These are phyloP conservation scores for Leptinotarsa tumamoca DNA, from an alignment of 2,888 invertebrate genomes.

Conservation along the genomic window DNA sequence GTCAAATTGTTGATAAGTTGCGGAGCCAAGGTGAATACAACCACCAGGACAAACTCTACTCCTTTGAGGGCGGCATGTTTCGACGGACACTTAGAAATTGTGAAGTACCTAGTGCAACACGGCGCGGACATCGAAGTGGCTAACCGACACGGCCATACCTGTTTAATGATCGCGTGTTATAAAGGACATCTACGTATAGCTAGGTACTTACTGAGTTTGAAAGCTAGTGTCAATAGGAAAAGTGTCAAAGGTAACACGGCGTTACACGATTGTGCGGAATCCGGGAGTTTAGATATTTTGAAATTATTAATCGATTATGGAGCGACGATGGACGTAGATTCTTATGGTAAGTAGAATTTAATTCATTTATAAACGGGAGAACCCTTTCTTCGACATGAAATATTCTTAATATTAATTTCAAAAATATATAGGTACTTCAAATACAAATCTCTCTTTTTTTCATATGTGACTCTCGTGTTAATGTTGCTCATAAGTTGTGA, in stretches of 20 bases:
- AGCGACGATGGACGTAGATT: slow-evolving; percentile 93
- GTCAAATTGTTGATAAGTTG: slow-evolving; percentile 86
- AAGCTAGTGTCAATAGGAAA: slow-evolving; percentile 93
- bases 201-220: slow-evolving; percentile 85
- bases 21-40: slow-evolving; percentile 93
- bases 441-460: too few species aligned
- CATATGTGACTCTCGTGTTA: too few species aligned
- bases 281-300: slow-evolving; percentile 92
- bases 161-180: slow-evolving; percentile 98
- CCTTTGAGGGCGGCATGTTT: slow-evolving; percentile 96
- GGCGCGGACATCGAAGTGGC: slow-evolving; percentile 89
- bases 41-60: slow-evolving; percentile 94
- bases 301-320: slow-evolving; percentile 88
- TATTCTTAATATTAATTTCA: too few species aligned
- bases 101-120: slow-evolving; percentile 89
- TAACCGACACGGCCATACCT: slow-evolving; percentile 90
- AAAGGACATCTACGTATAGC: slow-evolving; percentile 94
- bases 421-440: too few species aligned
- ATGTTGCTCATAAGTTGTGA: too few species aligned
- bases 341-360: slow-evolving; percentile 77
- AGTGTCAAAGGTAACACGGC: slow-evolving; percentile 95
- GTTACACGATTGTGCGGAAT: slow-evolving; percentile 97
- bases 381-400: too few species aligned
- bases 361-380: background rate
- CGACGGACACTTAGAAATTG: slow-evolving; percentile 95